Evolutionary conservation across 2,888 invertebrate genomes (phyloP).

Genomic region (Cancer borealis): DNA sequence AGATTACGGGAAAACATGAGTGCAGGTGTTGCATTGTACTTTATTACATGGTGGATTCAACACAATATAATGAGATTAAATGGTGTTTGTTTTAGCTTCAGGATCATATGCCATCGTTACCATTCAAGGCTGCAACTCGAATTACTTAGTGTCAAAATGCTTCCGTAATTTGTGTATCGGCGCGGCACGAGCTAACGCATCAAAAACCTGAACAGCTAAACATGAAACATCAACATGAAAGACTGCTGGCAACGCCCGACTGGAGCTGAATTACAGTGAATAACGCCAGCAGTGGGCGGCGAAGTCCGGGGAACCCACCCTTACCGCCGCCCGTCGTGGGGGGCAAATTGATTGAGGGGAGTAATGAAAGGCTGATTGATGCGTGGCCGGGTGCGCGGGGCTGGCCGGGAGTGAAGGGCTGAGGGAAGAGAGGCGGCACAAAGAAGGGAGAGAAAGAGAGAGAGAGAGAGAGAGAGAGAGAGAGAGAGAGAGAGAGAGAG

Average conservation of each 20-base stretch:
- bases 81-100: not conserved
- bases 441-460: not conserved
- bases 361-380: constrained; percentile 54
- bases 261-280: constrained; percentile 37
- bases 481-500: constrained; percentile 17
- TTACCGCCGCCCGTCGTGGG: constrained; percentile 49
- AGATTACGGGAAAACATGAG: not conserved
- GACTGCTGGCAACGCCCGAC: constrained; percentile 24
- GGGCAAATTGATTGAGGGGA: constrained; percentile 52
- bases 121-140: not conserved
- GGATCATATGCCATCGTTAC: not conserved
- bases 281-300: constrained; percentile 17
- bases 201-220: constrained; percentile 29
- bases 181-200: not conserved
- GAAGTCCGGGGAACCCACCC: constrained; percentile 24
- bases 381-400: constrained; percentile 46
- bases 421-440: constrained; percentile 40
- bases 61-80: not conserved
- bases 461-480: constrained; percentile 34
- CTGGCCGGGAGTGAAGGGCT: constrained; percentile 29
- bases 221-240: constrained; percentile 37
- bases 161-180: not conserved
- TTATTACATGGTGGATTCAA: not conserved
- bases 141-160: constrained; percentile 13
- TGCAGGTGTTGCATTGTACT: not conserved